Evolutionary conservation across 2,113 vertebrate species (phyloP).

Genomic region (Notiomystis cincta): DNA sequence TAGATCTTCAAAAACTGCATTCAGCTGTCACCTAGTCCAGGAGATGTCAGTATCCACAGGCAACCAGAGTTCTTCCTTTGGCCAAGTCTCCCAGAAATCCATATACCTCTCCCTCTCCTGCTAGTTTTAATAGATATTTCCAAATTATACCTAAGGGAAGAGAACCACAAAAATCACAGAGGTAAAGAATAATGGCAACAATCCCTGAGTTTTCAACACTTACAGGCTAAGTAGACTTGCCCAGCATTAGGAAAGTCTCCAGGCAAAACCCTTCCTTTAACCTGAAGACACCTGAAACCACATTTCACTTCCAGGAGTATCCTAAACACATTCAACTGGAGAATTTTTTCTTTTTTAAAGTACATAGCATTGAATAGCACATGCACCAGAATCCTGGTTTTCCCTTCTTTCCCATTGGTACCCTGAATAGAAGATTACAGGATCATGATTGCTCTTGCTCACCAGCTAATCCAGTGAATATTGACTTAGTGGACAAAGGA

Average conservation of each 20-base stretch:
- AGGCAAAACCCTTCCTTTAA: neutral
- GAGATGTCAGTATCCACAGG: neutral
- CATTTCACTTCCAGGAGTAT: neutral
- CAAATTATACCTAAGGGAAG: neutral
- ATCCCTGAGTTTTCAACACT: neutral
- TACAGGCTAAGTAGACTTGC: neutral
- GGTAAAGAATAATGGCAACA: neutral
- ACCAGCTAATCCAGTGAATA: neutral
- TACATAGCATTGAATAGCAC: neutral
- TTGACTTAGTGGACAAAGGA: neutral
- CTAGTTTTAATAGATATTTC: neutral
- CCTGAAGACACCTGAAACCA: neutral
- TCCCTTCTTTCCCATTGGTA: neutral
- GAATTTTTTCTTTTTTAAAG: neutral
- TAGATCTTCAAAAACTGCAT: conserved; percentile 28
- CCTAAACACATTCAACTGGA: neutral
- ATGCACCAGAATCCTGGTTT: neutral
- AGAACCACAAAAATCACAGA: neutral
- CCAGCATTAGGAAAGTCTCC: neutral
- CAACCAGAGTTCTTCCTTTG: neutral
- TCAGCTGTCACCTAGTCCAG: conserved; percentile 6
- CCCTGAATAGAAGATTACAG: neutral
- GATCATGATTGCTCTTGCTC: neutral
- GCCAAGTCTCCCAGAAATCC: neutral
- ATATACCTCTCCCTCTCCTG: neutral